A percentile compares a stretch with the other conserved stretches of the same genome.
Conservation (phyloP, 2,113 vertebrate genomes). For the Shinisaurus crocodilurus region DNA sequence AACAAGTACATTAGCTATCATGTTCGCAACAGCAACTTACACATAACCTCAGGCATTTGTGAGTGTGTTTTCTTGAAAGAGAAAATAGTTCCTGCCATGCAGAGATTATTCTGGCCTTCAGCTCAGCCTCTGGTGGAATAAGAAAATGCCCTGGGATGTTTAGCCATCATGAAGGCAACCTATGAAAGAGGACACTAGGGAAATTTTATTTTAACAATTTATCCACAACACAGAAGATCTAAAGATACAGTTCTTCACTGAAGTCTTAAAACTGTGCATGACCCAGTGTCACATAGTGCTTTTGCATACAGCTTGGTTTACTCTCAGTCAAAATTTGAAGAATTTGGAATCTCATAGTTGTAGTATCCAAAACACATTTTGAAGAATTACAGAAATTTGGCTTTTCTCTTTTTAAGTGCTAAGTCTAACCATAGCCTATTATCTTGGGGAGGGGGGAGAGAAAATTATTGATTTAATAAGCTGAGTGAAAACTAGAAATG, state of each 20-base stretch:
- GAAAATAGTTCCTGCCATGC: slow-evolving; percentile 19
- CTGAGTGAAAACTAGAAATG: slow-evolving; percentile 26
- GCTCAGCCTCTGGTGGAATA: slow-evolving; percentile 14
- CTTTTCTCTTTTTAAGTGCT: neutral
- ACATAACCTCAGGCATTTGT: slow-evolving; percentile 14
- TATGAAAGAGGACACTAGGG: slow-evolving; percentile 1
- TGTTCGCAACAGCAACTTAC: slow-evolving; percentile 21
- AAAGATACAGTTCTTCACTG: neutral
- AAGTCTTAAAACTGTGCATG: neutral
- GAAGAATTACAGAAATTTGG: neutral
- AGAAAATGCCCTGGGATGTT: slow-evolving; percentile 14
- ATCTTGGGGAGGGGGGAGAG: neutral
- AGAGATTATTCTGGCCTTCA: slow-evolving; percentile 10
- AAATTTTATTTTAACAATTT: neutral
- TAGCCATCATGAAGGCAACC: neutral
- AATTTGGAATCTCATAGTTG: neutral
- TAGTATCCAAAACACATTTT: neutral
- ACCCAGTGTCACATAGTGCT: neutral
- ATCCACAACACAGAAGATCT: neutral
- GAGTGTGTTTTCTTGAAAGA: slow-evolving; percentile 11
- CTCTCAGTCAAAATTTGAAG: neutral
- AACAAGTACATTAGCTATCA: slow-evolving; percentile 33
- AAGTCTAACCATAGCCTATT: neutral
- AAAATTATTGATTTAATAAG: neutral
- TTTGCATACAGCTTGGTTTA: neutral